Evolutionary conservation across 2,113 vertebrate species (phyloP), one percentile per base, ranked within the genome.

Genomic region (Gallinago paraguaiae): DNA sequence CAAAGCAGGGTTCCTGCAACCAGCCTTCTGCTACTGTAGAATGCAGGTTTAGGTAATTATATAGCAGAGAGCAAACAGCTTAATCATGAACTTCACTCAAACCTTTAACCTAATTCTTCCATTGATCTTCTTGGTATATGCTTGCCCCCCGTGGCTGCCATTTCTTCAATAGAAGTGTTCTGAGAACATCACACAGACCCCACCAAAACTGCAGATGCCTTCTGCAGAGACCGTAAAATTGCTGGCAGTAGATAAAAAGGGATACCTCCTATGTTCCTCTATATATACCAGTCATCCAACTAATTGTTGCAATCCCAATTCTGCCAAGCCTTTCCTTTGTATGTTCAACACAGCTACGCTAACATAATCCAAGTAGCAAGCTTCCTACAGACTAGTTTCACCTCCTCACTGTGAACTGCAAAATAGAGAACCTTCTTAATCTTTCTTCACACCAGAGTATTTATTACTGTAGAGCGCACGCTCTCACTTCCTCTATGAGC

Each of bases 401-500:
- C 25, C 72, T 60, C n/a, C 80, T 50, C n/a, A 31, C 6, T 11
- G 39, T 72, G 64, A 93, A 68, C 0, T 71, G 69, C 61, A 88
- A 60, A 95, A 78, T 0, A 67, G 43, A 78, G 83, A 10, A 53
- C 43, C 35, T 75, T 75, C 39, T 69, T 30, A 37, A 50, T 68
- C 46, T 61, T 91, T 24, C 23, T 67, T 59, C 60, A 68, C 15
- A 59, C 14, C 10, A 51, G 39, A 59, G 16, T 7, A 77, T 39
- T 64, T 78, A 64, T 60, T 92, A 78, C 20, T 51, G 46, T 33
- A 43, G 33, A 71, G 57, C 0, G 0, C 54, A 86, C 8, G 37
- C 65, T 96, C 86, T 95, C 93, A 91, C 86, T 95, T 95, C 94
- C 96, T 91, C 89, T 48, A 1, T 0, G 19, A 54, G 48, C 14